Conservation (phyloP, 1,140 invertebrate genomes). For the Maconellicoccus hirsutus region DNA sequence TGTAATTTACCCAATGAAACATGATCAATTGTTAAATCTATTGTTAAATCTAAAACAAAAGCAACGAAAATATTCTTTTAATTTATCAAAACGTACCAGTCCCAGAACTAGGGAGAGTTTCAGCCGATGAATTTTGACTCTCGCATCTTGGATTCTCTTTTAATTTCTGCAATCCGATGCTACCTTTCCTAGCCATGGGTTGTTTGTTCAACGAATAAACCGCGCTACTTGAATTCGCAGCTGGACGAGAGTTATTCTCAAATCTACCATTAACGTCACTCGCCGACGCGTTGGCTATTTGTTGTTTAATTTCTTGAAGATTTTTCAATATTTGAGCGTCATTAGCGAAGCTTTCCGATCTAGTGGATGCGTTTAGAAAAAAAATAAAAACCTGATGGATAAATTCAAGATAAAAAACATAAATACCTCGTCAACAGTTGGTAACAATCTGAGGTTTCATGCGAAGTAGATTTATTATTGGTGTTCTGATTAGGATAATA, state of each 20-base stretch:
- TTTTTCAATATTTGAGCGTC: constrained; percentile 63
- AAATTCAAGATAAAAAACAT: not conserved
- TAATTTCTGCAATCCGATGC: constrained; percentile 1
- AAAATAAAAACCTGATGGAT: not conserved
- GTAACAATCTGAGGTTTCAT: constrained; percentile 26
- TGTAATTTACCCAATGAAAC: not conserved
- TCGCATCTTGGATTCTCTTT: constrained; percentile 13
- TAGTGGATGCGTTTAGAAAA: constrained; percentile 27
- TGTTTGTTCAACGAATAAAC: not conserved
- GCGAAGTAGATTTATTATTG: constrained; percentile 26
- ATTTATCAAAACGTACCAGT: not conserved
- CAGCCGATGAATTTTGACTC: constrained; percentile 20
- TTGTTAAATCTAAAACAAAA: no score
- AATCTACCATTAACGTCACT: not conserved
- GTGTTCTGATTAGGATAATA: constrained; percentile 23
- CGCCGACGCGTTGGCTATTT: not conserved
- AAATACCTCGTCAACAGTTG: constrained; percentile 28
- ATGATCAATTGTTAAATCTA: no score
- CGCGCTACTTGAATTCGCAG: not conserved
- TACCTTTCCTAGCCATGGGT: not conserved
- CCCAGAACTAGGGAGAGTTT: constrained; percentile 16
- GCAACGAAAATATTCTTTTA: not conserved
- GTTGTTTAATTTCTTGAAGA: constrained; percentile 39
- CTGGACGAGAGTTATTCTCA: not conserved
- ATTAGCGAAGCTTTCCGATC: constrained; percentile 60